Base-by-base conservation (phyloP, 1,140 invertebrate species). In the Drosophila ironensis region DNA sequence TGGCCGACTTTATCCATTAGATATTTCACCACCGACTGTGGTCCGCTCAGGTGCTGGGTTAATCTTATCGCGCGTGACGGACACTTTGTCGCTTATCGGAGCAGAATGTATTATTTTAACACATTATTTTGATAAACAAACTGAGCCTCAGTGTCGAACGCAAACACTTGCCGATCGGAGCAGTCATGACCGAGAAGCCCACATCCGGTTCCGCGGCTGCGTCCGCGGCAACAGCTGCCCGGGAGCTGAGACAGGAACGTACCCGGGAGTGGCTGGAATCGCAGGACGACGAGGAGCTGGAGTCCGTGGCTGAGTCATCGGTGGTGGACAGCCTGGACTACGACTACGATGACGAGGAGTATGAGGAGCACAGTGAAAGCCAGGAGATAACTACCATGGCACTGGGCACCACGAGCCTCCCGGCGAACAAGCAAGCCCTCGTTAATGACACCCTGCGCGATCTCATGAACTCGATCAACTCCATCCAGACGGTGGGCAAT, bases 401-500 rank as follows among this genome's bases (percentile, higher is more conserved):
- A 8, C 33, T 88, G 30, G 84, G 84, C 24, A 87, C 60, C 7
- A 60, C 56, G 11, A 30, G n/a, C n/a, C n/a, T 61, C 8, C 40
- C 51, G 6, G 22, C 40, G 0, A 61, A 19, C 33, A 80, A 76
- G 45, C 61, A 64, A 7, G 42, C 60, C 5, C 42, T 57, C 16
- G 76, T 88, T 7, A 60, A 56, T 27, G 78, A 88, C 3, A 67
- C 76, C 1, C 19, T 88, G 2, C 54, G 69, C n/a, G 78, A 88
- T 27, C 60, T 88, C 1, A 33, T 88, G 25, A 88, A 89, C 35
- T 80, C 78, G 4, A 80, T 88, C 14, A 88, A 88, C 54, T 87
- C 75, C 14, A 75, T 88, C 11, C 88, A 89, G 37, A 89, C 88
- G 0, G 60, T 89, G 57, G 88, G 86, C 24, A 90, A 90, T 57